phyloP scores from a whole-genome alignment of 2,797 vertebrate genomes.

The Menidia menidia region DNA sequence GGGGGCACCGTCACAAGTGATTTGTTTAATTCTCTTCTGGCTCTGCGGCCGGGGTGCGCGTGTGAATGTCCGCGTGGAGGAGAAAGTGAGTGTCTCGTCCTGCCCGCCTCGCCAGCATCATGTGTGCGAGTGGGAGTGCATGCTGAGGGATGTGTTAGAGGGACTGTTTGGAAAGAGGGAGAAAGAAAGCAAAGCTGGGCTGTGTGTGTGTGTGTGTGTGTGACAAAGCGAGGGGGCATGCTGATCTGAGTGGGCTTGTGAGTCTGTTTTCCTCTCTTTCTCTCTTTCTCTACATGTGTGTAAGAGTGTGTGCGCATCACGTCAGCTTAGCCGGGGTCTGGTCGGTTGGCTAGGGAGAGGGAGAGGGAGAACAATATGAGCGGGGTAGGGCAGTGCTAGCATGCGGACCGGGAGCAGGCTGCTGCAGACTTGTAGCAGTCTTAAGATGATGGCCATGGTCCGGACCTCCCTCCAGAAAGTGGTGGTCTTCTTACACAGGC shows the following conservation, averaged over 20 bases:
- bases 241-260: slow-evolving; percentile 57
- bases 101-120: slow-evolving; percentile 55
- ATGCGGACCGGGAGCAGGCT: slow-evolving; percentile 89
- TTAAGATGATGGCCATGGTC: slow-evolving; percentile 99
- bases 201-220: slow-evolving; percentile 43
- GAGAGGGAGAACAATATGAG: slow-evolving; percentile 83
- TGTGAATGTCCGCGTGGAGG: slow-evolving; percentile 76
- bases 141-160: slow-evolving; percentile 44
- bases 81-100: slow-evolving; percentile 76
- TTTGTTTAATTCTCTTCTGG: slow-evolving; percentile 66
- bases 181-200: slow-evolving; percentile 27
- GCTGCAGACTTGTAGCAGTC: slow-evolving; percentile 94
- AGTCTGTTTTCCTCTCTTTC: background rate
- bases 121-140: slow-evolving; percentile 51
- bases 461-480: slow-evolving; percentile 99
- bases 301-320: slow-evolving; percentile 62
- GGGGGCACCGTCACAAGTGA: slow-evolving; percentile 59
- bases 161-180: slow-evolving; percentile 46
- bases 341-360: slow-evolving; percentile 69
- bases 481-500: slow-evolving; percentile 98
- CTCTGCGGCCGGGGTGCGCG: slow-evolving; percentile 53
- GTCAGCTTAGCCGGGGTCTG: slow-evolving; percentile 77
- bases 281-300: slow-evolving; percentile 24
- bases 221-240: slow-evolving; percentile 61
- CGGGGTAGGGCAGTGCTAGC: slow-evolving; percentile 86